phyloP scores from a whole-genome alignment of 2,888 invertebrate species.

The Callinectes sapidus region DNA sequence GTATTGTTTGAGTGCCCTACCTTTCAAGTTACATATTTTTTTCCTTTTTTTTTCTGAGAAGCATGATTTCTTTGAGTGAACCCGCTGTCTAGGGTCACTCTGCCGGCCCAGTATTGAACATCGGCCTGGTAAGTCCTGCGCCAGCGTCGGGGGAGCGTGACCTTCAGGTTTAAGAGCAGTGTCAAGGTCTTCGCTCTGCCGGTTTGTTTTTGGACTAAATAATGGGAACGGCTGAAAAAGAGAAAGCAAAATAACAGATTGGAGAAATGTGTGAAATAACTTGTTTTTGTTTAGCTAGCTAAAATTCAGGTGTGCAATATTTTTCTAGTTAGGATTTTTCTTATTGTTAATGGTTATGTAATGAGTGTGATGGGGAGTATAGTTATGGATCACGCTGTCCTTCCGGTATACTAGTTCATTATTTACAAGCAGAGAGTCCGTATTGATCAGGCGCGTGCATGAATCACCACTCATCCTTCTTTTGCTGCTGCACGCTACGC shows the following conservation, averaged over 20 bases:
- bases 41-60: neutral
- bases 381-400: neutral
- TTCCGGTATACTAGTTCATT: neutral
- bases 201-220: neutral
- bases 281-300: neutral
- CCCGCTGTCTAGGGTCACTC: neutral
- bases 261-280: neutral
- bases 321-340: neutral
- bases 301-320: neutral
- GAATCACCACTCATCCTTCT: neutral
- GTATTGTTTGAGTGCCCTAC: neutral
- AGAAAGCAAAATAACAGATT: neutral
- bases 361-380: neutral
- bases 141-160: neutral
- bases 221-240: neutral
- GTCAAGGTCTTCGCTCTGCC: neutral
- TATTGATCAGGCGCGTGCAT: slow-evolving; percentile 4
- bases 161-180: slow-evolving; percentile 7
- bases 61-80: neutral
- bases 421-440: slow-evolving; percentile 20
- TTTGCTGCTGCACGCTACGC: neutral
- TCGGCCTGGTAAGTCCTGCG: neutral
- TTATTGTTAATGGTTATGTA: neutral
- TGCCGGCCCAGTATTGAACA: neutral
- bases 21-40: neutral